Evolutionary conservation across 2,113 vertebrate species (phyloP), one percentile per base, ranked within the genome.

Genomic region (Myanophis thanlyinensis): DNA sequence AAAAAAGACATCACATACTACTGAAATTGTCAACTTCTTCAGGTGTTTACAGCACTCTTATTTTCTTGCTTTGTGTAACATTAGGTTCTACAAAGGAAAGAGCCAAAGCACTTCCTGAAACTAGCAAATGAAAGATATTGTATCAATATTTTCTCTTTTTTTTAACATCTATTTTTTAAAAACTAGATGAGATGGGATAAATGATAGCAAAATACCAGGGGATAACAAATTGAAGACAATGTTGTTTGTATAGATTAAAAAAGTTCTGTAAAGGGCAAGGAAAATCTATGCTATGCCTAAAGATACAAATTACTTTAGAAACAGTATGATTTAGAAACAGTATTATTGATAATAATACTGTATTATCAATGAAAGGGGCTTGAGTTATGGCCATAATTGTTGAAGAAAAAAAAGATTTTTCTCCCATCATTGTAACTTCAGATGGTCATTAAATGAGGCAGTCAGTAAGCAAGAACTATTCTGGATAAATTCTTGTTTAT

Each of bases 21-120:
- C 56, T 25, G 91, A 95, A 95, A 87, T 73, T 92, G 62, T 80
- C 94, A 53, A 93, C 44, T 54, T 59, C 93, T 89, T n/a, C 6
- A 56, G 47, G 93, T 93, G 91, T 85, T 48, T 49, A 44, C 30
- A 93, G 35, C 91, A 84, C 2, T 92, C 92, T 89, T 91, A 86
- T 27, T 86, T 88, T 4, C 18, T 80, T 87, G 52, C 54, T 91
- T 85, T 67, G 85, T 47, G n/a, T 52, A 87, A 62, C 51, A 35
- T 85, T n/a, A 90, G 59, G 86, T 90, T 91, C 89, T 2, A 3
- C 35, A 86, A 62, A 44, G 44, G 27, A 15, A 52, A 44, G 30
- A 5, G 7, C 73, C 27, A 87, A 30, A 35, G 6, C 20, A 15
- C 15, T 87, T 80, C 73, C 35, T 80, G 73, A 20, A 40, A 40